Evolutionary conservation across 1,140 invertebrate species (phyloP).

Genomic region (Gyrodactylus salaris): DNA sequence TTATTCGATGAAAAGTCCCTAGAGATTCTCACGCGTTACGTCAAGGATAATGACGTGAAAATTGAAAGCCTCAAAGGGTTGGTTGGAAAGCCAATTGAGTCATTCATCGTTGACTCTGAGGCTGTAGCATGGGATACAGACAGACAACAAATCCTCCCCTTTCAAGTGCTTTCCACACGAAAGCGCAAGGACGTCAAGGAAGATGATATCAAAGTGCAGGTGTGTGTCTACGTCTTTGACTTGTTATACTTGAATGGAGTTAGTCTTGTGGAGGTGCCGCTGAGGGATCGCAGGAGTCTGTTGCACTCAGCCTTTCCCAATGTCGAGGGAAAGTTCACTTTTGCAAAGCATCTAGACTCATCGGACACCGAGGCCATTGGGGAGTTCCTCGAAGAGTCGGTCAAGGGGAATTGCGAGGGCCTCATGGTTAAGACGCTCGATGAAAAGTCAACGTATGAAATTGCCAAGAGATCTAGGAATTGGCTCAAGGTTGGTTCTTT

Average conservation of each 20-base stretch:
- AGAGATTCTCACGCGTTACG: neutral
- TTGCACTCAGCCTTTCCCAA: slow-evolving; percentile 26
- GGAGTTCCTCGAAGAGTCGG: slow-evolving; percentile 67
- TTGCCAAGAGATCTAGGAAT: slow-evolving; percentile 72
- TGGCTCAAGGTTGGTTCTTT: slow-evolving; percentile 40
- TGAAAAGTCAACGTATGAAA: slow-evolving; percentile 72
- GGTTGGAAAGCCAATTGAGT: slow-evolving; percentile 27
- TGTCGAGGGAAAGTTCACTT: slow-evolving; percentile 44
- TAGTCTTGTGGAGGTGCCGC: slow-evolving; percentile 41
- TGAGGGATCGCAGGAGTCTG: slow-evolving; percentile 36
- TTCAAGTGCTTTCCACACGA: slow-evolving; percentile 29
- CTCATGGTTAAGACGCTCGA: slow-evolving; percentile 89
- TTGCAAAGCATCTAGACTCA: slow-evolving; percentile 40
- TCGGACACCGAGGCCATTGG: slow-evolving; percentile 59
- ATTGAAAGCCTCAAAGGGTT: slow-evolving; percentile 16
- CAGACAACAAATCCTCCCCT: slow-evolving; percentile 62
- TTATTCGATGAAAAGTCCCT: neutral
- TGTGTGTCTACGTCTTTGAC: slow-evolving; percentile 91
- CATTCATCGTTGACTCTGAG: slow-evolving; percentile 75
- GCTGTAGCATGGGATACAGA: slow-evolving; percentile 75
- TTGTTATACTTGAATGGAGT: slow-evolving; percentile 65
- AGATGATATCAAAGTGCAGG: slow-evolving; percentile 66
- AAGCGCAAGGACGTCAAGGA: slow-evolving; percentile 38
- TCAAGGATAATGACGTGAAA: neutral
- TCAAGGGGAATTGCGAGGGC: slow-evolving; percentile 83